phyloP scores from a whole-genome alignment of 1,140 invertebrate genomes.

The Laupala kohalensis region DNA sequence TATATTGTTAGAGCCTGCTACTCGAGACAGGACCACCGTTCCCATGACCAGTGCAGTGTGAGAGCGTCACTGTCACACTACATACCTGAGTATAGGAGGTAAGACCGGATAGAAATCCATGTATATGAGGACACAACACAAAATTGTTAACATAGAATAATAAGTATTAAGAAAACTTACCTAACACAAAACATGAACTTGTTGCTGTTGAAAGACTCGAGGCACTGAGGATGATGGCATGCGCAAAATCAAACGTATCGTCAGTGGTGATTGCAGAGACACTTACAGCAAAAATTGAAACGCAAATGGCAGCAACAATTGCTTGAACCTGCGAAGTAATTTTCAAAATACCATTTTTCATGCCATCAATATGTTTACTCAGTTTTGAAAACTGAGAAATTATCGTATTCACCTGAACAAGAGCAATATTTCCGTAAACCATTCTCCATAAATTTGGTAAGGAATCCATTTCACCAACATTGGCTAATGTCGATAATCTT shows the following conservation, averaged over 20 bases:
- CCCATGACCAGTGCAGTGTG: too few relatives aligned
- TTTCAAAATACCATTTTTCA: background rate
- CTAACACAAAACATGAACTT: conserved; percentile 77
- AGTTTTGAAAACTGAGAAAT: background rate
- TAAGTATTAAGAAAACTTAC: too few relatives aligned
- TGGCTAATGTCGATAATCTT: conserved; percentile 80
- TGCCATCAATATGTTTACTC: background rate
- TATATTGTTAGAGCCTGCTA: too few relatives aligned
- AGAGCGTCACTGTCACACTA: too few relatives aligned
- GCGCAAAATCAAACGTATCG: conserved; percentile 54
- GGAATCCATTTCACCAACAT: conserved; percentile 65
- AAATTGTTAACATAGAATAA: too few relatives aligned
- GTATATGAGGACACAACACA: too few relatives aligned
- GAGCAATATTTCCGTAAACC: conserved; percentile 76
- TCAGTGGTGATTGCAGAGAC: conserved; percentile 64
- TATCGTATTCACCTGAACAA: conserved; percentile 57
- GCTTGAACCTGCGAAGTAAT: conserved; percentile 63
- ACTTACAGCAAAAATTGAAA: conserved; percentile 75
- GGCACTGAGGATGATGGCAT: conserved; percentile 68
- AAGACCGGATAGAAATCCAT: too few relatives aligned
- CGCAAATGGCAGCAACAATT: conserved; percentile 84
- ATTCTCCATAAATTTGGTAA: conserved; percentile 57
- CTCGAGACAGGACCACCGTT: too few relatives aligned
- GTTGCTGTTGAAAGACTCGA: conserved; percentile 85
- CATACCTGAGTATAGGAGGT: too few relatives aligned